Evolutionary conservation across 1,140 invertebrate genomes (phyloP), one percentile per base, ranked within the genome.

Genomic region (Euglossa dilemma): DNA sequence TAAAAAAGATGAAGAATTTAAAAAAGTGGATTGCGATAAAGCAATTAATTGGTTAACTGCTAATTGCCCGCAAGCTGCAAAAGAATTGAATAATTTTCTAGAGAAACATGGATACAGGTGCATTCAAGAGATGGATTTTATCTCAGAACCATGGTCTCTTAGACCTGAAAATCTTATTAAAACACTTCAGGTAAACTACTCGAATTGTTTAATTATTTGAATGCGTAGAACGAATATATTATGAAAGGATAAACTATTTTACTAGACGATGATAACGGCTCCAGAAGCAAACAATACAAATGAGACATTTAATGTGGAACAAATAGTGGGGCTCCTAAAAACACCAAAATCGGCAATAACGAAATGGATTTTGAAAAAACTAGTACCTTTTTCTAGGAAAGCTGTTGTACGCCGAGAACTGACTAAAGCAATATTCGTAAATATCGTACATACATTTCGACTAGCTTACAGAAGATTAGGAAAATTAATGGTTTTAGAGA

Each of bases 41-140:
- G 96, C 95, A 20, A 72, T 96, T 25, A 69, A 94, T 23, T 97
- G 96, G 96, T 90, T 97, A 4, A 90, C 95, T 85, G 88, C 88
- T 2, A 94, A 96, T 89, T 94, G 94, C 57, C 94, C 95, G 7
- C 81, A 93, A 76, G 93, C 95, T 9, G 93, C 95, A 64, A 80
- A 91, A 23, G 90, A 95, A 66, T 95, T 97, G 50, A 85, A 94
- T 5, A 84, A 93, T 8, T 97, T 98, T 90, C 92, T 98, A n/a
- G 85, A 95, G n/a, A 93, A 95, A 82, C 96, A 98, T 90, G 97
- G 97, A 3, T 96, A 98, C 92, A 95, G 97, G 85, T 95, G 96
- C 85, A 93, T 97, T 50, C 95, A 96, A 93, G 97, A 98, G 96
- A 95, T 97, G 88, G 97, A 97, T 88, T 90, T 97, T 2, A 90